Conservation (phyloP, 2,113 vertebrate genomes). For the Calonectris borealis region DNA sequence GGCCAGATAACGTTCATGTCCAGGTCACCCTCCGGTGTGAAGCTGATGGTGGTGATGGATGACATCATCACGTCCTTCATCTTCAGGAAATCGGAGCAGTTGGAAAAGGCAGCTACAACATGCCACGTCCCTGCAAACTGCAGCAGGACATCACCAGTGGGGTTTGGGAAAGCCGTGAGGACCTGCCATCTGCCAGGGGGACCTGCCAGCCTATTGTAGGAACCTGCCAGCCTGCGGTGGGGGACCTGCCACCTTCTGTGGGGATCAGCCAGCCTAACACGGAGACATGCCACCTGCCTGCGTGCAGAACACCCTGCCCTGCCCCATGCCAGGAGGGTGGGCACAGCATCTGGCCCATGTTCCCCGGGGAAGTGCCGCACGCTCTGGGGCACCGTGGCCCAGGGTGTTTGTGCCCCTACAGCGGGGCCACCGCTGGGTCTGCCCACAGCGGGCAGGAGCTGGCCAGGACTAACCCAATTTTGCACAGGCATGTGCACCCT, state of each 20-base stretch:
- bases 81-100: slow-evolving; percentile 2
- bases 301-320: background rate
- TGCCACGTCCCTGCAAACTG: slow-evolving; percentile 43
- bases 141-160: background rate
- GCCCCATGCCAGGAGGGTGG: background rate
- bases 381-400: rapidly evolving
- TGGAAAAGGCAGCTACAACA: background rate
- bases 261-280: background rate
- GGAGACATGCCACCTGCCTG: background rate
- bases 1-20: background rate
- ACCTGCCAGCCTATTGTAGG: background rate
- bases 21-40: background rate
- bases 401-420: rapidly evolving
- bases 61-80: slow-evolving; percentile 20
- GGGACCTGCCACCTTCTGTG: background rate
- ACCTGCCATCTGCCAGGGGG: background rate
- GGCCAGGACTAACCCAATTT: background rate
- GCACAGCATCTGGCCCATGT: rapidly evolving
- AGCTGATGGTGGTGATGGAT: background rate
- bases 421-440: rapidly evolving
- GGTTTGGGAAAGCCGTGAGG: background rate
- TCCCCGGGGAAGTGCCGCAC: background rate
- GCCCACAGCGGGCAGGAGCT: background rate
- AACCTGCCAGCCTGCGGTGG: background rate
- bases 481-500: background rate